These are phyloP conservation scores for Microcaecilia unicolor DNA, from an alignment of 2,797 vertebrate genomes.

Conservation along the genomic window DNA sequence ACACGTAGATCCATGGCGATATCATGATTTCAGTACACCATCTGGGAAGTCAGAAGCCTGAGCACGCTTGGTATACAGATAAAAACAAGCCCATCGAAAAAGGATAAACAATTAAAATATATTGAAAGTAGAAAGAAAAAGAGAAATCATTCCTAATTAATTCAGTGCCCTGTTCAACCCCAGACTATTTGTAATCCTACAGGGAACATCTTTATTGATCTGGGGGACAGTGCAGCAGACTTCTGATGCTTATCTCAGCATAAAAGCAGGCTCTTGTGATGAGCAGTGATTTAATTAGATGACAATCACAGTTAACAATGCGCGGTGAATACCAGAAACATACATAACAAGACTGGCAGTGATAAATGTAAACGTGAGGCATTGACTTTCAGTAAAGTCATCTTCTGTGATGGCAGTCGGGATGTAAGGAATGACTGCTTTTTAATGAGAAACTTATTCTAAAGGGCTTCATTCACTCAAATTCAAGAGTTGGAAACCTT, in stretches of 20 bases:
- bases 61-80: constrained; percentile 9
- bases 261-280: constrained; percentile 85
- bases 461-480: too few species aligned
- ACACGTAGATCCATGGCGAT: too few species aligned
- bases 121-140: constrained; percentile 65
- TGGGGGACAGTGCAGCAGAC: constrained; percentile 66
- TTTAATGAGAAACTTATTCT: too few species aligned
- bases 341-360: constrained; percentile 75
- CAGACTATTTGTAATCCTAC: constrained; percentile 78
- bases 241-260: constrained; percentile 84
- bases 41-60: too few species aligned
- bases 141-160: constrained; percentile 85
- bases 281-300: constrained; percentile 94
- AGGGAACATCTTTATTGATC: constrained; percentile 93
- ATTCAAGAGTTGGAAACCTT: too few species aligned
- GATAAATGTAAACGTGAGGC: constrained; percentile 77
- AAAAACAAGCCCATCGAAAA: constrained; percentile 43
- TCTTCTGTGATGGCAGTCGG: constrained; percentile 23
- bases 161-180: constrained; percentile 76
- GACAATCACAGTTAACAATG: constrained; percentile 93
- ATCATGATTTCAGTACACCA: too few species aligned
- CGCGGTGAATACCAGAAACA: constrained; percentile 67
- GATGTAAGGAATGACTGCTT: too few species aligned
- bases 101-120: constrained; percentile 67
- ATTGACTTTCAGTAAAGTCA: constrained; percentile 56